Conservation (phyloP, 2,888 invertebrate species). For the Hydrotaea diabolus region DNA sequence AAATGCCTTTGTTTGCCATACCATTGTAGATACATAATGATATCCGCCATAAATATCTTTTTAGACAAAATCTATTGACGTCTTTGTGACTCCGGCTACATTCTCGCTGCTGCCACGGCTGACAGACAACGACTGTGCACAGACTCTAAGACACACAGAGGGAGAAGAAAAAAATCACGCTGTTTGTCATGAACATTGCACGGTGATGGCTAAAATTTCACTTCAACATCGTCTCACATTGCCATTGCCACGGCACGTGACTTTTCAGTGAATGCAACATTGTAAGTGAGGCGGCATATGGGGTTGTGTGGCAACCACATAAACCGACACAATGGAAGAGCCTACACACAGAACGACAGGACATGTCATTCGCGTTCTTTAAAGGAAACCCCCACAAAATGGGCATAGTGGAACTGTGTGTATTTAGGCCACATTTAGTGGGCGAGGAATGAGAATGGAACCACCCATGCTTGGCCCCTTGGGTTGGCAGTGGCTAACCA, state of each 20-base stretch:
- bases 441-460: background rate
- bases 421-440: background rate
- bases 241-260: background rate
- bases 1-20: too few relatives aligned
- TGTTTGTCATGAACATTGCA: slow-evolving; percentile 17
- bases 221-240: background rate
- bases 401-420: background rate
- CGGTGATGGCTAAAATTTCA: background rate
- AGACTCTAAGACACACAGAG: background rate
- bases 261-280: background rate
- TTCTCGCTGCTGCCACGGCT: background rate
- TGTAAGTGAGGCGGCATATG: background rate
- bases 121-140: background rate
- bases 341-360: background rate
- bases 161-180: background rate
- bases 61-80: slow-evolving; percentile 14
- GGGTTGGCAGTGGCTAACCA: background rate
- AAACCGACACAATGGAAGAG: slow-evolving; percentile 1
- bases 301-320: background rate
- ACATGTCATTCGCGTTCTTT: background rate
- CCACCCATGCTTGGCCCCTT: background rate
- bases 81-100: background rate
- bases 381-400: background rate
- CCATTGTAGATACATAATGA: too few relatives aligned
- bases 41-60: background rate